Evolutionary conservation across 1,140 invertebrate genomes (phyloP).

Genomic region (Micrasema minimum): DNA sequence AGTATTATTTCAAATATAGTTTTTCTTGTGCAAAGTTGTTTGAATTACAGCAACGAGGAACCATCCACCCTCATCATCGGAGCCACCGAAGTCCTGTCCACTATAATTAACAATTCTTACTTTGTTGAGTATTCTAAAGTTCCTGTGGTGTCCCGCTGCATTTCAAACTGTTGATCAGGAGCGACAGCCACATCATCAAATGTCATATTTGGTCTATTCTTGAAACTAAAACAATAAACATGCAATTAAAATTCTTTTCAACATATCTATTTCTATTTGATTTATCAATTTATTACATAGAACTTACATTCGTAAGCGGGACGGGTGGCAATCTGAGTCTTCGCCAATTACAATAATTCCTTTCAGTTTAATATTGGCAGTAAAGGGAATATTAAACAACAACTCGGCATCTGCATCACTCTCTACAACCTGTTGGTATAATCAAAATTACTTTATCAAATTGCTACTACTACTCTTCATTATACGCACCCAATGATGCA

Average conservation of each 20-base stretch:
- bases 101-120: no score
- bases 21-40: no score
- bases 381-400: slow-evolving; percentile 95
- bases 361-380: slow-evolving; percentile 94
- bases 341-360: slow-evolving; percentile 91
- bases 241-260: no score
- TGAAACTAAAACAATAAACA: slow-evolving; percentile 74
- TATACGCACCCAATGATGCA: no score
- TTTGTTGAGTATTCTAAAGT: slow-evolving; percentile 89
- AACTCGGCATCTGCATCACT: slow-evolving; percentile 95
- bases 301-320: slow-evolving; percentile 87
- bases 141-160: slow-evolving; percentile 82
- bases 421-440: slow-evolving; percentile 82
- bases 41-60: no score
- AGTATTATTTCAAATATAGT: no score
- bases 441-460: no score
- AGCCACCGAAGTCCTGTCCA: no score
- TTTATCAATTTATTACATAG: background rate
- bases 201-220: slow-evolving; percentile 92
- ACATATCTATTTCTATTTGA: no score
- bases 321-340: slow-evolving; percentile 84
- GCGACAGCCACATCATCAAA: slow-evolving; percentile 84
- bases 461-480: no score
- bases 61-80: no score
- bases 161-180: slow-evolving; percentile 92